Conservation (phyloP, 1,140 invertebrate genomes). For the Meloidogyne chitwoodi region DNA sequence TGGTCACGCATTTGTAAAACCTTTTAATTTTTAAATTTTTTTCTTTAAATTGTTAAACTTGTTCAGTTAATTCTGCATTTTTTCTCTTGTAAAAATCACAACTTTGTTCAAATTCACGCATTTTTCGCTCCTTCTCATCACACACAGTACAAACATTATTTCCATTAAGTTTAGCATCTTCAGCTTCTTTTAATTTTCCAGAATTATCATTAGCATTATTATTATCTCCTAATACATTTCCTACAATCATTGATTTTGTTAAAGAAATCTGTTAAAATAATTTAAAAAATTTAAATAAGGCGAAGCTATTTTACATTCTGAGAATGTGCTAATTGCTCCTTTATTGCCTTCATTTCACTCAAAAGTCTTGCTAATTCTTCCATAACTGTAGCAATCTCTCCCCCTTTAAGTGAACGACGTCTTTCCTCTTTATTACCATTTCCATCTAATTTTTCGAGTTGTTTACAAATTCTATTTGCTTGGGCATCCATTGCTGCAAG, state of each 20-base stretch:
- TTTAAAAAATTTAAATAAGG: background rate
- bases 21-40: background rate
- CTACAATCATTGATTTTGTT: background rate
- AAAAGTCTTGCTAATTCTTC: conserved; percentile 52
- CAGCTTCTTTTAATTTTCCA: conserved; percentile 1
- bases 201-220: background rate
- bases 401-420: conserved; percentile 50
- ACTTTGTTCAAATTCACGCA: background rate
- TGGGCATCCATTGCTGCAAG: conserved; percentile 55
- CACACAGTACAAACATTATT: background rate
- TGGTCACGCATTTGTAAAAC: background rate
- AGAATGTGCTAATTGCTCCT: background rate
- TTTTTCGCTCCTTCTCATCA: background rate
- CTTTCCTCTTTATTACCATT: conserved; percentile 47
- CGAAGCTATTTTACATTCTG: background rate
- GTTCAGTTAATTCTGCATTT: background rate
- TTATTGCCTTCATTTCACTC: conserved; percentile 44
- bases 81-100: background rate
- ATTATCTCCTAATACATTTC: background rate
- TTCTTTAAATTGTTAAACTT: background rate
- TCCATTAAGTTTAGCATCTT: background rate
- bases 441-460: conserved; percentile 51
- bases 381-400: conserved; percentile 44
- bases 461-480: conserved; percentile 47
- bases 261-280: background rate